These are phyloP conservation scores for Myanophis thanlyinensis DNA, from an alignment of 2,113 vertebrate species.

Conservation along the genomic window DNA sequence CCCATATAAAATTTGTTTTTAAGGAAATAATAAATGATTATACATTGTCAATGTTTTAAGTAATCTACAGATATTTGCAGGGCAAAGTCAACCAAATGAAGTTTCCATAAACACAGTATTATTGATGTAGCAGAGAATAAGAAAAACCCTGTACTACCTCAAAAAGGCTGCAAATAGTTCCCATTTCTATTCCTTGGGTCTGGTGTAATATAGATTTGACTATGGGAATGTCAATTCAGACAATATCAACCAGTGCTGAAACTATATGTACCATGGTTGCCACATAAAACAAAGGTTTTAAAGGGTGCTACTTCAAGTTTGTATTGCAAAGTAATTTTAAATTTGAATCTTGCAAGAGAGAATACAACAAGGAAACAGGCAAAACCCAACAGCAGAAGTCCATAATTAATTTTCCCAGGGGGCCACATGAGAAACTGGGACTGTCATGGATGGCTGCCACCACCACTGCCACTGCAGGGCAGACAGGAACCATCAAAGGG, in stretches of 20 bases:
- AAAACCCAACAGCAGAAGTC: background rate
- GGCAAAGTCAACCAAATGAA: conserved; percentile 47
- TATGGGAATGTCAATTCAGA: conserved; percentile 81
- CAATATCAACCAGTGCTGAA: conserved; percentile 73
- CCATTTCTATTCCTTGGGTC: conserved; percentile 73
- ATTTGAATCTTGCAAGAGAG: conserved; percentile 28
- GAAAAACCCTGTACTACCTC: conserved; percentile 49
- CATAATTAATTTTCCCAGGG: background rate
- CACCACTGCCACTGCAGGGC: too few species aligned
- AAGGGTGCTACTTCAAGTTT: conserved; percentile 54
- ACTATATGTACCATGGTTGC: conserved; percentile 48
- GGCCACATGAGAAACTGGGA: too few species aligned
- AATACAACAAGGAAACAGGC: background rate
- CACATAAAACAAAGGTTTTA: conserved; percentile 57
- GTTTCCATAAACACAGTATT: conserved; percentile 54
- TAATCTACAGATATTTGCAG: conserved; percentile 47
- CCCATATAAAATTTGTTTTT: conserved; percentile 30
- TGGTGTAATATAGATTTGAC: conserved; percentile 77
- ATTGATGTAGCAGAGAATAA: conserved; percentile 53
- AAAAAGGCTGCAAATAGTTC: conserved; percentile 64
- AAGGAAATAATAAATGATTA: conserved; percentile 29
- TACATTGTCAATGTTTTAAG: conserved; percentile 53
- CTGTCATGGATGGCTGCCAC: too few species aligned
- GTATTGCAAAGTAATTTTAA: conserved; percentile 59
- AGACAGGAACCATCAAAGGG: too few species aligned